phyloP scores from a whole-genome alignment of 2,888 invertebrate genomes.

The Anaspis maculata region DNA sequence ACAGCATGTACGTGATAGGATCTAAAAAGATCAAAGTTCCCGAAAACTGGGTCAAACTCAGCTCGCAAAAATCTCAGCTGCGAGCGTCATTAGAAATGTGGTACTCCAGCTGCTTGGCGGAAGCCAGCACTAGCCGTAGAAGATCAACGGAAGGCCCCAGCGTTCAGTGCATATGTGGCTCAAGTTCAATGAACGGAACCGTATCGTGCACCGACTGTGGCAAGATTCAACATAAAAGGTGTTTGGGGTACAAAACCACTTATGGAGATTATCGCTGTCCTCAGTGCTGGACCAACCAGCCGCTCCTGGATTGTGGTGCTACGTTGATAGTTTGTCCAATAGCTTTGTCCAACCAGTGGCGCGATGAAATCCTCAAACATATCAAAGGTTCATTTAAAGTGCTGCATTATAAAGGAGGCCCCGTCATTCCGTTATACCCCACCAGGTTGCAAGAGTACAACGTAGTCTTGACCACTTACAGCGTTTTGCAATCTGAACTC shows the following conservation, averaged over 20 bases:
- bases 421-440: slow-evolving; percentile 52
- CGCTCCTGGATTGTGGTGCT: slow-evolving; percentile 48
- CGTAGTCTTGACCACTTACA: slow-evolving; percentile 66
- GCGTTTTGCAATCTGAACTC: slow-evolving; percentile 53
- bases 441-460: slow-evolving; percentile 54
- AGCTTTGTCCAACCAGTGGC: slow-evolving; percentile 64
- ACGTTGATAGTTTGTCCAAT: slow-evolving; percentile 67
- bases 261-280: slow-evolving; percentile 51
- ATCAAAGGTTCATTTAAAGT: slow-evolving; percentile 45
- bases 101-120: slow-evolving; percentile 30
- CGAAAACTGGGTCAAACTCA: slow-evolving; percentile 20
- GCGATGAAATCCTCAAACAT: slow-evolving; percentile 59
- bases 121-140: slow-evolving; percentile 11
- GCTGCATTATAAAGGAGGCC: slow-evolving; percentile 46
- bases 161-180: slow-evolving; percentile 44
- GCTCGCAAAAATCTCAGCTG: slow-evolving; percentile 23
- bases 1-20: slow-evolving; percentile 8
- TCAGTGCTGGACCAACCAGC: slow-evolving; percentile 52
- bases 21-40: slow-evolving; percentile 24
- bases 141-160: too few relatives aligned
- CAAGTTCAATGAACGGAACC: slow-evolving; percentile 20
- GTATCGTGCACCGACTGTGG: slow-evolving; percentile 50
- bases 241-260: slow-evolving; percentile 47
- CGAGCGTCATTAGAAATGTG: slow-evolving; percentile 28
- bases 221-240: slow-evolving; percentile 54